Percentiles rank a stretch among this genome's conserved stretches.
Evolutionary conservation across 1,140 invertebrate genomes (phyloP).

Genomic region (Aporrectodea caliginosa): DNA sequence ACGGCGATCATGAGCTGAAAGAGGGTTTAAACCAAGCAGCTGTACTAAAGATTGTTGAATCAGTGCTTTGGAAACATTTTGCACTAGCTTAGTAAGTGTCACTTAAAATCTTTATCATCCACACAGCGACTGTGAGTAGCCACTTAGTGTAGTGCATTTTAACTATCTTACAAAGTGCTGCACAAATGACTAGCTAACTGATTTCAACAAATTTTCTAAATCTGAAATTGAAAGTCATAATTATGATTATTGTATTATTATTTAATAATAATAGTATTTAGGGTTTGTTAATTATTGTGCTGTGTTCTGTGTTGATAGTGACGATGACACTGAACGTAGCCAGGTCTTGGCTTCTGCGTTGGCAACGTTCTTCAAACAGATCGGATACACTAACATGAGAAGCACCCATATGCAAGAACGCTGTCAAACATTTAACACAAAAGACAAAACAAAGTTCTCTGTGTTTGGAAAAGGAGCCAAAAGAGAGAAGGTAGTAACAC

Average conservation of each 20-base stretch:
- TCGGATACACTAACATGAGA: conserved; percentile 61
- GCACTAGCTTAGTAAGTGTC: conserved; percentile 63
- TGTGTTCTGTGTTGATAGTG: conserved; percentile 60
- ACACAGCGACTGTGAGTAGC: too few species aligned
- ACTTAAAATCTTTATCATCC: background rate
- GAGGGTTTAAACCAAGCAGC: conserved; percentile 71
- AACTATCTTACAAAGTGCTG: background rate
- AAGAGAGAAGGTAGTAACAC: conserved; percentile 28
- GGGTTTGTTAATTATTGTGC: conserved; percentile 15
- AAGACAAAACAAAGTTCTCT: conserved; percentile 72
- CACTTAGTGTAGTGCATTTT: too few species aligned
- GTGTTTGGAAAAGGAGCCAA: conserved; percentile 13
- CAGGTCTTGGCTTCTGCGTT: conserved; percentile 72
- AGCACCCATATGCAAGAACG: conserved; percentile 61
- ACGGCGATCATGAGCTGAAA: conserved; percentile 77
- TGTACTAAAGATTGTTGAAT: conserved; percentile 73
- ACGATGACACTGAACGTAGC: conserved; percentile 67
- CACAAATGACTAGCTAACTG: background rate
- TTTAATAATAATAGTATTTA: background rate
- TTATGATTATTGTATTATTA: background rate
- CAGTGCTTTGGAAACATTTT: conserved; percentile 68
- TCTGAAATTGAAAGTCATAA: background rate
- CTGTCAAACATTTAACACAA: conserved; percentile 74
- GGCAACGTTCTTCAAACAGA: conserved; percentile 73
- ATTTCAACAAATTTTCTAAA: background rate